A percentile compares a stretch with the other conserved stretches of the same genome.
Evolutionary conservation across 2,888 invertebrate genomes (phyloP).

Genomic region (Eristalis intricaria): DNA sequence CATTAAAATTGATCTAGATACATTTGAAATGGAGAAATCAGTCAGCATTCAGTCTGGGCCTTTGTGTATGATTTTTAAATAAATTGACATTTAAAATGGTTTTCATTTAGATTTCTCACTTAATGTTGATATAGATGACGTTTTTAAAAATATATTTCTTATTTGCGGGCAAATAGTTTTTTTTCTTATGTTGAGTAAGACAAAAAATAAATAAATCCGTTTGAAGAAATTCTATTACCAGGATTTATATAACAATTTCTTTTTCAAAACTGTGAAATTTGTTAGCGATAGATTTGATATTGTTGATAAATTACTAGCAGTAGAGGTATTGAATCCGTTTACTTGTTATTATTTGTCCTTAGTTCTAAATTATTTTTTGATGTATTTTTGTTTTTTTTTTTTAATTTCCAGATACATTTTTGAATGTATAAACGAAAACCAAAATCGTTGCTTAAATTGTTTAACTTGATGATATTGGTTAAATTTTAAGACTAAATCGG

Average conservation of each 20-base stretch:
- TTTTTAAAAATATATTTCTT: conserved; percentile 41
- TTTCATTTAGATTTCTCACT: conserved; percentile 36
- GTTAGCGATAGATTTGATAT: too few species aligned
- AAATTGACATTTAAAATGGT: conserved; percentile 54
- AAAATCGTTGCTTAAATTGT: too few species aligned
- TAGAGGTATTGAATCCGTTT: too few species aligned
- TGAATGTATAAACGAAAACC: too few species aligned
- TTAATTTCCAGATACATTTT: too few species aligned
- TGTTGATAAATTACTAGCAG: too few species aligned
- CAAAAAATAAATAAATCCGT: neutral
- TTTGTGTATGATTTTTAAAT: conserved; percentile 30
- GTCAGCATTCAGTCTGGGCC: conserved; percentile 44
- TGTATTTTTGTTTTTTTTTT: too few species aligned
- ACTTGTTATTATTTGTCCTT: too few species aligned
- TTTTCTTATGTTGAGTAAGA: neutral
- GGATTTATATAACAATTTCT: neutral
- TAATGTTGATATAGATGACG: conserved; percentile 44
- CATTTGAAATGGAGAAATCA: conserved; percentile 58
- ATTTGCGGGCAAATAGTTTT: conserved; percentile 6
- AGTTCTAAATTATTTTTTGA: too few species aligned
- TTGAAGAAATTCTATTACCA: neutral
- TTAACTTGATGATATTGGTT: too few species aligned
- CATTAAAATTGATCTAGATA: conserved; percentile 69
- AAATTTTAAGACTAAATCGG: too few species aligned
- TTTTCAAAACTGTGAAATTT: neutral